These are phyloP conservation scores for Nomada fabriciana DNA, from an alignment of 2,888 invertebrate species.

Conservation along the genomic window DNA sequence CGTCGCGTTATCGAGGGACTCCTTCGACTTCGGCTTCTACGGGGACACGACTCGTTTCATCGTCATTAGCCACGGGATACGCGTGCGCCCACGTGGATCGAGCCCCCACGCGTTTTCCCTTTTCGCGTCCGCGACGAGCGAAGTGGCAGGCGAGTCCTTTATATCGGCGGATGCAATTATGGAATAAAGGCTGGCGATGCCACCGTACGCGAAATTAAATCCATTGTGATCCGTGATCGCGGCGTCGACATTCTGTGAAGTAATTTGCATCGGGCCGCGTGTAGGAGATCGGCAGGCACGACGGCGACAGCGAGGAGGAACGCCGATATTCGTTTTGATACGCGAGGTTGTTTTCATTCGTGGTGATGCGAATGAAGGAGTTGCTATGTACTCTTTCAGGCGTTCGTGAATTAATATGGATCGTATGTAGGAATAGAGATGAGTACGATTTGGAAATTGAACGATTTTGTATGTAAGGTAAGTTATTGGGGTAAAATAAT, in stretches of 20 bases:
- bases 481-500: too few species aligned
- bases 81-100: conserved; percentile 43
- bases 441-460: too few species aligned
- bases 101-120: conserved; percentile 55
- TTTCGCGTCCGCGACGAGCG: conserved; percentile 45
- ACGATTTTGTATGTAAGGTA: too few species aligned
- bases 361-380: background rate
- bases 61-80: conserved; percentile 61
- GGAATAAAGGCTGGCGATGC: conserved; percentile 50
- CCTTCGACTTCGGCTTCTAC: conserved; percentile 26
- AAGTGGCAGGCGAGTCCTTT: conserved; percentile 39
- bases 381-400: too few species aligned
- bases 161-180: conserved; percentile 65
- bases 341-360: background rate
- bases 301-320: background rate
- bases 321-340: background rate
- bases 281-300: background rate
- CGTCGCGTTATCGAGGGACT: conserved; percentile 41
- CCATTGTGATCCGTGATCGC: conserved; percentile 60
- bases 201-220: conserved; percentile 67
- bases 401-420: too few species aligned
- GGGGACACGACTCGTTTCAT: conserved; percentile 47
- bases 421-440: too few species aligned
- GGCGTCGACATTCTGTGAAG: conserved; percentile 27
- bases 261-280: conserved; percentile 30